Conservation (phyloP, 2,113 vertebrate species). For the Megaptera novaeangliae region DNA sequence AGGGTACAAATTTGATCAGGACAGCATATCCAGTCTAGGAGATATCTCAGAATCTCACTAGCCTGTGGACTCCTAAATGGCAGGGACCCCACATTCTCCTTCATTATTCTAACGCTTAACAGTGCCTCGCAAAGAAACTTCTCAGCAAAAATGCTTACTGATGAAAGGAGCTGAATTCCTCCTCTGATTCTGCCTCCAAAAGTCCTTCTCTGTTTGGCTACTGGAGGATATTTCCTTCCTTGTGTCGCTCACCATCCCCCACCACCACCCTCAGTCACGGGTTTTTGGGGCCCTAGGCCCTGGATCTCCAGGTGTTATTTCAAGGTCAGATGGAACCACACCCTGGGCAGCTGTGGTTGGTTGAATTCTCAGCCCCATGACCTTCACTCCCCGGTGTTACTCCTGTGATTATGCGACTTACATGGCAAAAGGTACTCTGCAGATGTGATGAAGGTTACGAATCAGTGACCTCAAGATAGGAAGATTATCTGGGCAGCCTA, state of each 20-base stretch:
- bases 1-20: neutral
- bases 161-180: neutral
- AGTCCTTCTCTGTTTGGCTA: neutral
- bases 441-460: neutral
- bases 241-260: neutral
- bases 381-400: neutral
- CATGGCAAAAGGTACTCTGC: neutral
- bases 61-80: neutral
- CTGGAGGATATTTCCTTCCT: neutral
- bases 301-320: neutral
- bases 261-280: neutral
- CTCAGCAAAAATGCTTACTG: neutral
- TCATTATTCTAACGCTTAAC: neutral
- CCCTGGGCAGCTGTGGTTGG: neutral
- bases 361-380: neutral
- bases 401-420: neutral
- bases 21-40: neutral
- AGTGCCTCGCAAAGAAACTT: neutral
- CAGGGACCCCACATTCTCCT: neutral
- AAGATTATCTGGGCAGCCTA: neutral
- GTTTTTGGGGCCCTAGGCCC: neutral
- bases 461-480: neutral
- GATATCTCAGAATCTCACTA: neutral
- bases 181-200: neutral
- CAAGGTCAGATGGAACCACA: neutral